Evolutionary conservation across 2,113 vertebrate genomes (phyloP), one percentile per base, ranked within the genome.

Genomic region (Limnothrissa miodon): DNA sequence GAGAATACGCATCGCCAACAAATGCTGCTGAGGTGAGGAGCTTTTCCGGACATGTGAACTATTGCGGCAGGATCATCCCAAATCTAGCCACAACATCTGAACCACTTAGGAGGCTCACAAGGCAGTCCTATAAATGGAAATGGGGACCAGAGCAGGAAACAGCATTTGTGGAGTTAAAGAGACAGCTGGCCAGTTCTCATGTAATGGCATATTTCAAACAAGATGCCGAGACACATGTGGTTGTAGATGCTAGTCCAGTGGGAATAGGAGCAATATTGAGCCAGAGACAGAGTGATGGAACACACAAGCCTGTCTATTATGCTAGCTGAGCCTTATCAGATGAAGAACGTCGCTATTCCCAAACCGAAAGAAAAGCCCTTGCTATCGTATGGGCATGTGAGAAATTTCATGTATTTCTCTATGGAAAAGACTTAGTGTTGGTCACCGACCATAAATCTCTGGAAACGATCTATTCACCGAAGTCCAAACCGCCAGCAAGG

Each of bases 401-500:
- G 78, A 25, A 82, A 4, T 82, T 82, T 66, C 42, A 74, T 29
- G 9, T 78, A 66, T 83, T 78, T 39, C 66, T 83, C 7, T 74
- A 74, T 33, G 66, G 81, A 5, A 46, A 15, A 46, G 42, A 83
- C 13, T 83, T 83, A 6, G 45, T 46, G 45, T 46, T 46, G 45
- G 45, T 46, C 45, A 79, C 78, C 6, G 78, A 79, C 42, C 78
- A 79, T 19, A 79, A 79, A n/a, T 17, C 39, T 7, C 36, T 9
- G 6, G 78, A 79, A 39, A 79, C 78, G 21, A 79, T 79, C 17
- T 79, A 79, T 42, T 79, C 78, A n/a, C 78, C 78, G 44, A 79
- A 79, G 25, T 79, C 78, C 36, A 79, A 79, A 79, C 78, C 78
- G 36, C 78, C 78, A 79, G 78, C 78, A 9, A 79, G 79, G 23